Evolutionary conservation across 35 echinoderm and acorn worm species (phyloP), one percentile per base, ranked within the genome.

Genomic region (Chiridota heheva): DNA sequence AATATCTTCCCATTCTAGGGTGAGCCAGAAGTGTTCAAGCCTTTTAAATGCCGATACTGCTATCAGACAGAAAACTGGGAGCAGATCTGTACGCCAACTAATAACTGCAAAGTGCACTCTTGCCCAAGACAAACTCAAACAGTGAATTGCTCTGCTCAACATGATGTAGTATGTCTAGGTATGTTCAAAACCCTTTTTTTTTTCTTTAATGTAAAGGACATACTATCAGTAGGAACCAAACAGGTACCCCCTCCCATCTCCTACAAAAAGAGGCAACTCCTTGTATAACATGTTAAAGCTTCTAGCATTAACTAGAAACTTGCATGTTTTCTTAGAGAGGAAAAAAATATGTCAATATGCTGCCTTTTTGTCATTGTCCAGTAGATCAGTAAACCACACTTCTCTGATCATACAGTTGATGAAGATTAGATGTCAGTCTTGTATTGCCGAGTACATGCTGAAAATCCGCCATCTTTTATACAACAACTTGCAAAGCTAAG

Each of bases 81-180:
- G 49, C 93, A 96, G 44, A 58, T 70, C 20, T 96, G 93, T 44
- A 91, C 88, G n/a, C 93, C 88, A n/a, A 62, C 88, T 12, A 64
- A 82, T 62, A 70, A 84, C 31, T 96, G 93, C 39, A 86, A 67
- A 22, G 93, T 96, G 4, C 82, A 87, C 80, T 64, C 88, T 30
- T 87, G 88, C 49, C 93, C 93, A 36, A 84, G 49, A 58, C 40
- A 81, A 43, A 87, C 72, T 42, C 78, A 87, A 4, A 86, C 36
- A 31, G 93, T 96, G 2, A 97, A 91, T 60, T 97, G 93, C 38
- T 87, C 88, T 0, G 80, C 91, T 17, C 40, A 87, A 22, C 78
- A 91, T 62, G 92, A 96, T 73, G 78, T 97, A 36, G 36, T 97
- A 17, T 97, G 93, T 85, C 70, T 97, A 80, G 93, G 93, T 97